These are phyloP conservation scores for Harpagoxenus sublaevis DNA, from an alignment of 2,888 invertebrate species.

Conservation along the genomic window DNA sequence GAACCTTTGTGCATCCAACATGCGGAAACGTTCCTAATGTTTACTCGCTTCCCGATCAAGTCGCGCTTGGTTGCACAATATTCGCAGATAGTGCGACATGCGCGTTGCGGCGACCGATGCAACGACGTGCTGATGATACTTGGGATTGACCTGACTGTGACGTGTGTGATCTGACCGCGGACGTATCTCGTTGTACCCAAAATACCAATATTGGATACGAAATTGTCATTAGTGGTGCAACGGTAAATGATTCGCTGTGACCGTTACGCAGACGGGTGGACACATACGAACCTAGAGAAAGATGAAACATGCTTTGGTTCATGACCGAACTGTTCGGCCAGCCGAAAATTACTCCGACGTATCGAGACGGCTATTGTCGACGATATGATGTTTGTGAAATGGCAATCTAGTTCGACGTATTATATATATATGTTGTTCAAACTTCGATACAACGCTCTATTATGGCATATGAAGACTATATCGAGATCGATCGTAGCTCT, in stretches of 20 bases:
- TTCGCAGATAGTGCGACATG: constrained; percentile 58
- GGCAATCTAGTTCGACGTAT: constrained; percentile 46
- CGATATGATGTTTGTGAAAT: constrained; percentile 40
- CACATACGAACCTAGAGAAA: constrained; percentile 11
- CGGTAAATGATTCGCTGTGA: constrained; percentile 12
- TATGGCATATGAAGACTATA: constrained; percentile 13
- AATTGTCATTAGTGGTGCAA: constrained; percentile 39
- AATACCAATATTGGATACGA: constrained; percentile 28
- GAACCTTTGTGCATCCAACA: constrained; percentile 27
- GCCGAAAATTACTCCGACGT: constrained; percentile 46
- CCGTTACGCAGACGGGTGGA: background rate
- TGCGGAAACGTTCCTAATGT: constrained; percentile 54
- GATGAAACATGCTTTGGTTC: constrained; percentile 2
- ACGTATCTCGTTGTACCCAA: constrained; percentile 42
- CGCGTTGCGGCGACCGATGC: constrained; percentile 56
- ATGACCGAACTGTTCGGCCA: background rate
- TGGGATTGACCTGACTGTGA: constrained; percentile 65
- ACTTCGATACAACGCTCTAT: background rate
- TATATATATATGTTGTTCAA: constrained; percentile 42
- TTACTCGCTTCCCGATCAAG: constrained; percentile 58
- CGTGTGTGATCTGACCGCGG: constrained; percentile 52
- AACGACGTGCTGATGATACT: constrained; percentile 64
- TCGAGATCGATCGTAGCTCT: constrained; percentile 34
- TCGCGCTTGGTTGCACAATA: constrained; percentile 57
- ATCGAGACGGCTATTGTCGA: constrained; percentile 29